phyloP scores from a whole-genome alignment of 2,888 invertebrate genomes.

The Archaeoteleia sp. region DNA sequence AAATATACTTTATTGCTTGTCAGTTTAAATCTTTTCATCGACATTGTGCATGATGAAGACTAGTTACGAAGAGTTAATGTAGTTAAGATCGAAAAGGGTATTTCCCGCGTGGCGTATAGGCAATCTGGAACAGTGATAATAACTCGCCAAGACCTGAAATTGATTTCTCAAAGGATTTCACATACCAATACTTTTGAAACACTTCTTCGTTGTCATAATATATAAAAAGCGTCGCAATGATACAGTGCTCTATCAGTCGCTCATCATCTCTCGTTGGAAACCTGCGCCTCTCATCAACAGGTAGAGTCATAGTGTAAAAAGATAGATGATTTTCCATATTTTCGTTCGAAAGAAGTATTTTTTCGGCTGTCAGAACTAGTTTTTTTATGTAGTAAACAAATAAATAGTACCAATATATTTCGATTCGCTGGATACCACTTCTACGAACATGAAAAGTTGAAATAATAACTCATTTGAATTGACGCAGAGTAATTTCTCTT shows the following conservation, averaged over 20 bases:
- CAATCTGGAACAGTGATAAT: constrained; percentile 25
- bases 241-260: constrained; percentile 21
- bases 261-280: constrained; percentile 14
- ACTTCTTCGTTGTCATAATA: constrained; percentile 17
- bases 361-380: too few species aligned
- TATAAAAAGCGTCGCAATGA: constrained; percentile 32
- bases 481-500: too few species aligned
- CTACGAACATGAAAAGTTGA: not conserved
- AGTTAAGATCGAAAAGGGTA: constrained; percentile 5
- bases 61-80: not conserved
- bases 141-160: constrained; percentile 25
- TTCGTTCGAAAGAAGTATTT: not conserved
- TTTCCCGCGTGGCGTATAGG: constrained; percentile 29
- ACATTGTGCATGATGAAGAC: constrained; percentile 4
- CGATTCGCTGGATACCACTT: not conserved
- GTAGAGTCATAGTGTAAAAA: too few species aligned
- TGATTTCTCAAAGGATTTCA: constrained; percentile 47
- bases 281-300: not conserved
- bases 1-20: not conserved
- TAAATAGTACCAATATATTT: too few species aligned
- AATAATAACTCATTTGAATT: too few species aligned
- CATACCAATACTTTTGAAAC: not conserved
- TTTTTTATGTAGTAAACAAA: too few species aligned
- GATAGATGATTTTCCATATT: constrained; percentile 3
- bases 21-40: too few species aligned